Conservation (phyloP, 2,888 invertebrate species). For the Zygaena filipendulae region DNA sequence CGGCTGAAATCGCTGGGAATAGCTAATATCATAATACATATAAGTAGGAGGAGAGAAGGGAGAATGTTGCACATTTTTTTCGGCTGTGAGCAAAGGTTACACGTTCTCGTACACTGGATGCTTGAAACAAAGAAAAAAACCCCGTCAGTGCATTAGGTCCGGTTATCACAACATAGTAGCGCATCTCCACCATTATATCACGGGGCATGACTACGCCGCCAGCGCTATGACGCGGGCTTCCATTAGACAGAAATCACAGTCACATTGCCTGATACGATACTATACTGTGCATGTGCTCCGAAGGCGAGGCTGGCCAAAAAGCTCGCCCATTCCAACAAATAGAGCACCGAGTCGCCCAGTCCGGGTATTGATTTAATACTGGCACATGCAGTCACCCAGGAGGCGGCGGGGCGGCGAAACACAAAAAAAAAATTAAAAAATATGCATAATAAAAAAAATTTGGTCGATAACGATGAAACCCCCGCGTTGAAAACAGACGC, state of each 20-base stretch:
- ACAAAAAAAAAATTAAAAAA: conserved; percentile 60
- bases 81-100: no score
- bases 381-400: conserved; percentile 31
- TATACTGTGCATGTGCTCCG: conserved; percentile 20
- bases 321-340: conserved; percentile 29
- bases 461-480: conserved; percentile 52
- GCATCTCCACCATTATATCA: no score
- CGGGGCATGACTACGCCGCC: no score
- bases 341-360: conserved; percentile 28
- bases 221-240: conserved; percentile 18
- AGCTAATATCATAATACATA: no score
- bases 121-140: no score
- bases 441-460: conserved; percentile 44
- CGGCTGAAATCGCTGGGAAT: no score
- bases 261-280: no score
- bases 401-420: conserved; percentile 32
- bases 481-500: conserved; percentile 33
- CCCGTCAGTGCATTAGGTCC: no score
- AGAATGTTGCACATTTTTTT: no score
- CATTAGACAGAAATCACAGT: conserved; percentile 29
- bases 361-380: conserved; percentile 48
- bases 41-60: no score
- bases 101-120: no score
- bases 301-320: conserved; percentile 27
- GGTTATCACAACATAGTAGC: no score